Evolutionary conservation across 1,140 invertebrate genomes (phyloP).

Genomic region (Bilobella aurantiaca): DNA sequence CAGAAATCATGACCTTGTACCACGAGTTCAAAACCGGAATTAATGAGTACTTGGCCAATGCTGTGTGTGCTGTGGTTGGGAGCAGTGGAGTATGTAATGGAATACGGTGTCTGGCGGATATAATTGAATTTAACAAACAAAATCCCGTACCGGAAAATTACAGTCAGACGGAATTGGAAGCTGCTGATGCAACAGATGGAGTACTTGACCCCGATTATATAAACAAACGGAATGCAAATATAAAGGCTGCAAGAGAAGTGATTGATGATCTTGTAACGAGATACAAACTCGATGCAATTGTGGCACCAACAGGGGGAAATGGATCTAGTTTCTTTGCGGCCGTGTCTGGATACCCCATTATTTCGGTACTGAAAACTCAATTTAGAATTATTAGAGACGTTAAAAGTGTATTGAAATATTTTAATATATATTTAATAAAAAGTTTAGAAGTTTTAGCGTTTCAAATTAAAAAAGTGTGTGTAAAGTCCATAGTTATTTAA

Average conservation of each 20-base stretch:
- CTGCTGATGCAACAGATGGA: slow-evolving; percentile 16
- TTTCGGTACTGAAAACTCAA: not conserved
- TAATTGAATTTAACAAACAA: slow-evolving; percentile 17
- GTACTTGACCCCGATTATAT: slow-evolving; percentile 3
- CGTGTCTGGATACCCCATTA: slow-evolving; percentile 1
- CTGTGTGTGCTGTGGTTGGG: not conserved
- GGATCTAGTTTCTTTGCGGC: not conserved
- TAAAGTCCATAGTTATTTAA: too few relatives aligned
- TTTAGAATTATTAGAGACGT: too few relatives aligned
- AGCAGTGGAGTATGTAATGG: not conserved
- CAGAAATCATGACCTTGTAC: not conserved
- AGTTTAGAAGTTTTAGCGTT: too few relatives aligned
- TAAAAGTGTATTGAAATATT: too few relatives aligned
- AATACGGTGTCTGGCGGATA: slow-evolving; percentile 8
- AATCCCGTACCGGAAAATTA: slow-evolving; percentile 16
- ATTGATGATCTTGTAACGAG: not conserved
- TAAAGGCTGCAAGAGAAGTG: not conserved
- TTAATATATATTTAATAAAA: too few relatives aligned
- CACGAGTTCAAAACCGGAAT: not conserved
- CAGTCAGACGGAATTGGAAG: slow-evolving; percentile 6
- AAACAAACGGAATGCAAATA: not conserved
- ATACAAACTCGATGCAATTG: slow-evolving; percentile 4
- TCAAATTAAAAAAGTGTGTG: too few relatives aligned
- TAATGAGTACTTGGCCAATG: not conserved
- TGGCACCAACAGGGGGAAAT: not conserved